Evolutionary conservation across 2,888 invertebrate species (phyloP).

Genomic region (Protophormia terraenovae): DNA sequence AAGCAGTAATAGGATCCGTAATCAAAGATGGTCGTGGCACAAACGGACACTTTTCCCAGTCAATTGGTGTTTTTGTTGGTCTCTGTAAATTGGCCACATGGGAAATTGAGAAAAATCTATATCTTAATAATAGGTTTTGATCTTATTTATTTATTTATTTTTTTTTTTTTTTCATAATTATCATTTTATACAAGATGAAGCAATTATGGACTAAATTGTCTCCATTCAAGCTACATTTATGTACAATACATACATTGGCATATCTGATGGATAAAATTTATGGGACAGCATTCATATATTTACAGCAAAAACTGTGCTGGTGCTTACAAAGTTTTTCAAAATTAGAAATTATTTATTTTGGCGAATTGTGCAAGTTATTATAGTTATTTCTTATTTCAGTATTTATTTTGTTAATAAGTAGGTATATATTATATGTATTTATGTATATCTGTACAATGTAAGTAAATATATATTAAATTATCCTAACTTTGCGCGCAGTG

Average conservation of each 20-base stretch:
- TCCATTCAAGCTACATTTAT: conserved; percentile 16
- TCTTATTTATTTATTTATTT: background rate
- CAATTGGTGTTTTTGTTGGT: conserved; percentile 85
- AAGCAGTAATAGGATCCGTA: conserved; percentile 92
- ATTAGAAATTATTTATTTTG: background rate
- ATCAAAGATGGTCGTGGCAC: conserved; percentile 93
- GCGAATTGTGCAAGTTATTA: background rate
- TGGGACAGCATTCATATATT: conserved; percentile 20
- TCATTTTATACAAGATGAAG: background rate
- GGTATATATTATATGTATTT: background rate
- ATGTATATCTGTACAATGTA: conserved; percentile 15
- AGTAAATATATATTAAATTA: conserved; percentile 18
- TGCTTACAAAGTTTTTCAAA: background rate
- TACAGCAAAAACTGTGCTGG: conserved; percentile 34
- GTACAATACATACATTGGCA: conserved; percentile 10
- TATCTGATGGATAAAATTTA: background rate
- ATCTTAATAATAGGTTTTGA: conserved; percentile 4
- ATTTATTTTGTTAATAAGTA: background rate
- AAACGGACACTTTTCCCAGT: conserved; percentile 94
- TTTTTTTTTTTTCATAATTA: background rate
- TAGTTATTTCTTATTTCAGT: background rate
- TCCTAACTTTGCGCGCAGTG: conserved; percentile 69
- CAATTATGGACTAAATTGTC: background rate
- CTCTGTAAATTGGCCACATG: conserved; percentile 78
- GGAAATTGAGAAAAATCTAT: conserved; percentile 49